Evolutionary conservation across 1,140 invertebrate species (phyloP).

Genomic region (Lutraria rhynchaena): DNA sequence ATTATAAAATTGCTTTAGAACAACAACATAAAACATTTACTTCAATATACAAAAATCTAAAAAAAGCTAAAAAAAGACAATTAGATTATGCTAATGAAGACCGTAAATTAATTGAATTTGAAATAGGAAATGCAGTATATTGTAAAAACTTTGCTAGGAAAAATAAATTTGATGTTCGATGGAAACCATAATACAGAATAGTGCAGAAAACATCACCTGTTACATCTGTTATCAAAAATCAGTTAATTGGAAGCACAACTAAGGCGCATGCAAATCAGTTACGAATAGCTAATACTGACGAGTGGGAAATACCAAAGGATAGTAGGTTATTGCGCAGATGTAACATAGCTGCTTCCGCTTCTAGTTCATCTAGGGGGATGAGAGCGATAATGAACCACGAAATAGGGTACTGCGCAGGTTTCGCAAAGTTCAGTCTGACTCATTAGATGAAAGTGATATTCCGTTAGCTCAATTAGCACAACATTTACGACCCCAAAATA

Average conservation of each 20-base stretch:
- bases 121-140: slow-evolving; percentile 45
- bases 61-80: slow-evolving; percentile 27
- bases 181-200: slow-evolving; percentile 37
- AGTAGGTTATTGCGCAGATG: no score
- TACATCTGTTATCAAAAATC: slow-evolving; percentile 47
- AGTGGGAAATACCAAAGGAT: slow-evolving; percentile 16
- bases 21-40: slow-evolving; percentile 49
- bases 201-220: slow-evolving; percentile 34
- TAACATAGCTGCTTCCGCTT: slow-evolving; percentile 1
- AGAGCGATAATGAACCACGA: no score
- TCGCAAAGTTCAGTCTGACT: neutral
- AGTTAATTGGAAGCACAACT: slow-evolving; percentile 20
- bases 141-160: slow-evolving; percentile 43
- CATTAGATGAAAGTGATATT: slow-evolving; percentile 23
- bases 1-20: slow-evolving; percentile 10
- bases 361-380: neutral
- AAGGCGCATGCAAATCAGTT: slow-evolving; percentile 22
- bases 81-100: slow-evolving; percentile 29
- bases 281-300: slow-evolving; percentile 18
- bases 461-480: slow-evolving; percentile 36
- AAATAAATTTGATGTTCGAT: slow-evolving; percentile 36
- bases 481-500: slow-evolving; percentile 7
- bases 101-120: neutral
- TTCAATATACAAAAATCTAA: slow-evolving; percentile 13
- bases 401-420: no score